Evolutionary conservation across 2,888 invertebrate species (phyloP).

Genomic region (Caenorhabditis zanzibari): DNA sequence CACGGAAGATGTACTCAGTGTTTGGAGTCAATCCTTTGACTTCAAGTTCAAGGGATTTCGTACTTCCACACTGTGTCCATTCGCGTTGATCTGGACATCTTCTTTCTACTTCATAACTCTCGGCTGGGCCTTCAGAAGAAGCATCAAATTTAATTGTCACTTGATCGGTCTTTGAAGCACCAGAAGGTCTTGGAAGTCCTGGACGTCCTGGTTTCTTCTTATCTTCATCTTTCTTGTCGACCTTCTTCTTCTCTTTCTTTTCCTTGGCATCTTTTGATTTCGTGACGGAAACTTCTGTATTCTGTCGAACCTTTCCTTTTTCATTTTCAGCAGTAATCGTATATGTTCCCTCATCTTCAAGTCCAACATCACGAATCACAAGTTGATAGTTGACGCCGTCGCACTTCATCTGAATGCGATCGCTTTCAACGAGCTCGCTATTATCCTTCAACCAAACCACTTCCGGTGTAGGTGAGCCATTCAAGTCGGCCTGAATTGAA

Average conservation of each 20-base stretch:
- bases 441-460: slow-evolving; percentile 70
- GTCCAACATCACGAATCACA: slow-evolving; percentile 56
- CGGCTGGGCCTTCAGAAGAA: slow-evolving; percentile 61
- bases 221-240: slow-evolving; percentile 61
- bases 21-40: slow-evolving; percentile 71
- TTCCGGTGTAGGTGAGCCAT: slow-evolving; percentile 73
- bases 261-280: slow-evolving; percentile 57
- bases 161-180: slow-evolving; percentile 46
- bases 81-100: slow-evolving; percentile 72
- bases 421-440: slow-evolving; percentile 63
- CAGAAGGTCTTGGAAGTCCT: slow-evolving; percentile 57
- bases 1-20: slow-evolving; percentile 76
- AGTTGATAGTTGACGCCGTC: slow-evolving; percentile 69
- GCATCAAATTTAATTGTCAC: slow-evolving; percentile 68
- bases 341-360: slow-evolving; percentile 73
- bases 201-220: slow-evolving; percentile 62
- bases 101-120: slow-evolving; percentile 70
- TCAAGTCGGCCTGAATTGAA: slow-evolving; percentile 71
- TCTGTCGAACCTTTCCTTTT: slow-evolving; percentile 72
- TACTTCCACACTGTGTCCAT: slow-evolving; percentile 68
- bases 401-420: slow-evolving; percentile 62
- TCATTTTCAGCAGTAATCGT: slow-evolving; percentile 72
- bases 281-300: slow-evolving; percentile 69
- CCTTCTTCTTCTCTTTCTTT: slow-evolving; percentile 63
- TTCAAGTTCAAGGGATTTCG: slow-evolving; percentile 56